Base-by-base conservation (phyloP, 2,797 vertebrate genomes). In the Chelidonichthys spinosus region DNA sequence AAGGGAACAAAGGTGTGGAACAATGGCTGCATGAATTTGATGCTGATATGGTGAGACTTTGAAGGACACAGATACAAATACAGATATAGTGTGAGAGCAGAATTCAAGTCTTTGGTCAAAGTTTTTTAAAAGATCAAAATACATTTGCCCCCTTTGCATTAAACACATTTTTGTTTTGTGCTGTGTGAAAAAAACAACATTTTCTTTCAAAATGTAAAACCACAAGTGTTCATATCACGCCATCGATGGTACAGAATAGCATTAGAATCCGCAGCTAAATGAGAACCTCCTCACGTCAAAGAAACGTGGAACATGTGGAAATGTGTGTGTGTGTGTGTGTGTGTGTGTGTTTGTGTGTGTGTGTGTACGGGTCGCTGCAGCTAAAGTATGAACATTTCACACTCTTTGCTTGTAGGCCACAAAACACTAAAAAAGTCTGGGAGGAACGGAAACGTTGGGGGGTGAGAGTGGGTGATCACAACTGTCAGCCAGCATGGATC, bases 61-160 rank as follows among this genome's bases (percentile, higher is more conserved):
- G 44, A 54, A 25, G 63, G 65, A 55, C 49, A 56, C 37, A 37
- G 49, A 62, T 61, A 65, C 35, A 67, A 53, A 72, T 63, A 55
- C 11, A 61, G 49, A 50, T 58, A 59, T 6, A 60, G 15, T 50
- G 35, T 42, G 46, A 35, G 11, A 92, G 92, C 94, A 95, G 93
- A 92, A 93, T 93, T 91, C 78, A 92, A 89, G 89, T 93, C 96
- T 97, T 98, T 98, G 97, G 96, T 97, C 95, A 95, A 95, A 93
- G 93, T 93, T 59, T 49, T 7, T 4, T 33, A 36, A 55, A 54
- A 54, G 83, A 63, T 86, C 54, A 71, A 66, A 87, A 73, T 58
- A 70, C 52, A 78, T 67, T 68, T 73, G 59, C 70, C 83, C 69
- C 82, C 44, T 64, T 68, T 76, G 72, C 92, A 69, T 87, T 89